These are phyloP conservation scores for Anguilla rostrata DNA, from an alignment of 2,113 vertebrate genomes.

Conservation along the genomic window DNA sequence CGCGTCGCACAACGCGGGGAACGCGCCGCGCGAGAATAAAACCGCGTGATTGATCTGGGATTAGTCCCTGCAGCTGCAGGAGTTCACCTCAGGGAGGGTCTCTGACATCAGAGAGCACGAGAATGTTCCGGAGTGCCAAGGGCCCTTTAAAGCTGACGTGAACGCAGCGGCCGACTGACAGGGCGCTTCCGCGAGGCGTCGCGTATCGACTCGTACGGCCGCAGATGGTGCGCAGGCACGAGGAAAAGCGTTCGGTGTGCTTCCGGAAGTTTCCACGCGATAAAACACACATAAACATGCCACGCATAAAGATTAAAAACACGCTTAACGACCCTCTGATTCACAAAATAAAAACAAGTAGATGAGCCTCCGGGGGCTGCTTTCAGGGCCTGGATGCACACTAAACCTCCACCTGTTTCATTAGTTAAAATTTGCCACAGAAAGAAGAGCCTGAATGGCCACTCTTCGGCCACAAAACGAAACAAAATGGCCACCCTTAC, in stretches of 20 bases:
- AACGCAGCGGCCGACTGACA: not conserved
- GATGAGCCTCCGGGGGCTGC: not conserved
- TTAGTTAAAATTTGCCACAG: not conserved
- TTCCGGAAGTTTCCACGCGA: too few relatives aligned
- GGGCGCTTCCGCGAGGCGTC: not conserved
- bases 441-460: not conserved
- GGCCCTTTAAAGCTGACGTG: not conserved
- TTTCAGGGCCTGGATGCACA: not conserved
- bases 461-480: not conserved
- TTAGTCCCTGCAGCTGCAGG: not conserved
- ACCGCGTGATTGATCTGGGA: not conserved
- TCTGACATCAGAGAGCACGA: not conserved
- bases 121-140: not conserved
- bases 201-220: not conserved
- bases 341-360: not conserved
- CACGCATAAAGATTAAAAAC: not conserved
- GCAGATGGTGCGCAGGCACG: too few relatives aligned
- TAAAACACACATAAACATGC: not conserved
- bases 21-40: too few relatives aligned
- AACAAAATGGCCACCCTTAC: not conserved
- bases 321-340: not conserved
- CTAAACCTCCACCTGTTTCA: not conserved
- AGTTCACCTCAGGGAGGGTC: not conserved
- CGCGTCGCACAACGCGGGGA: too few relatives aligned
- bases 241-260: too few relatives aligned